phyloP scores from a whole-genome alignment of 2,888 invertebrate species.

The Acleris holmiana region DNA sequence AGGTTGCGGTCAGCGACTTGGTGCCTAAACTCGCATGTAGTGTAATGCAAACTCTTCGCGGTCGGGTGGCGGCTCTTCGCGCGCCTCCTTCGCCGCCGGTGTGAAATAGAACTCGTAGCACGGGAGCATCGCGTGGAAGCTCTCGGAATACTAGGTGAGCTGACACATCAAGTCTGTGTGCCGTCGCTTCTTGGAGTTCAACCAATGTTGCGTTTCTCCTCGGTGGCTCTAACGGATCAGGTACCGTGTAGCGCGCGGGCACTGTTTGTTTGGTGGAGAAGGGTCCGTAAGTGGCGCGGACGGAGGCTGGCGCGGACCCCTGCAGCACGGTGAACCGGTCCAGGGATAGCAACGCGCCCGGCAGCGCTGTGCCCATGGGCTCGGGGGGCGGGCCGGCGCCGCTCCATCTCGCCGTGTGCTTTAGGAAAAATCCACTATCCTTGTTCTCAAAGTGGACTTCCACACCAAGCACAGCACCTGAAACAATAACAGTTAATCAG shows the following conservation, averaged over 20 bases:
- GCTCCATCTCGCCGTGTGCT: conserved; percentile 91
- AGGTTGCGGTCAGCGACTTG: conserved; percentile 91
- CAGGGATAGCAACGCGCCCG: conserved; percentile 90
- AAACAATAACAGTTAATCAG: conserved; percentile 54
- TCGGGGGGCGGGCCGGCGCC: conserved; percentile 79
- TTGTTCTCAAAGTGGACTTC: conserved; percentile 97
- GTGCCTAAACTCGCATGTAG: conserved; percentile 88
- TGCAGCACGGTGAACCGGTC: conserved; percentile 96
- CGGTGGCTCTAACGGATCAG: conserved; percentile 90
- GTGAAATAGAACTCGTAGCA: conserved; percentile 96
- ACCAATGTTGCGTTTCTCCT: conserved; percentile 84
- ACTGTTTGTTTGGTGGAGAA: conserved; percentile 98
- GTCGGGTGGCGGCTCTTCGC: conserved; percentile 87
- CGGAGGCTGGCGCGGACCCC: conserved; percentile 94
- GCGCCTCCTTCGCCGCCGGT: conserved; percentile 94
- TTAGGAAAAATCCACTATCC: conserved; percentile 95
- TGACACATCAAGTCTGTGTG: conserved; percentile 94
- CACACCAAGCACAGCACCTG: conserved; percentile 89
- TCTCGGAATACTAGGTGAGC: conserved; percentile 96
- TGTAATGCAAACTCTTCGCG: conserved; percentile 92
- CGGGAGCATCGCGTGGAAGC: conserved; percentile 94
- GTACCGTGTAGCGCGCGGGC: conserved; percentile 94
- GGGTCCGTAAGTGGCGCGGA: conserved; percentile 96
- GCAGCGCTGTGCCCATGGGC: conserved; percentile 76
- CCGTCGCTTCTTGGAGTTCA: conserved; percentile 86